Percentiles rank a stretch among this genome's conserved stretches.
These are phyloP conservation scores for Myotis lucifugus DNA, from an alignment of 2,113 vertebrate species.

Conservation along the genomic window DNA sequence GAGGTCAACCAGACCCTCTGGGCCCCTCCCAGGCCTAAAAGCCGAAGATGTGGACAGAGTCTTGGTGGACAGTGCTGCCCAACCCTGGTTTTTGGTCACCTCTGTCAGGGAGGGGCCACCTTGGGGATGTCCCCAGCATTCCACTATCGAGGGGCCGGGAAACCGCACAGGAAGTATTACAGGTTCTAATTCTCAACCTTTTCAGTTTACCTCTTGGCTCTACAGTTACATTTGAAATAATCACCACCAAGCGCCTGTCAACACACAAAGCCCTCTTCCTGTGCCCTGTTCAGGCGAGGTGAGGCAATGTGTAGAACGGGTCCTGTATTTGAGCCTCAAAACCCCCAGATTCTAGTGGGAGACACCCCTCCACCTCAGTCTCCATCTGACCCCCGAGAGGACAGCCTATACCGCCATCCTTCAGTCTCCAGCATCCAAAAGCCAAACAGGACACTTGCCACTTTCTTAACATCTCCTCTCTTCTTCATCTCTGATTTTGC, in stretches of 20 bases:
- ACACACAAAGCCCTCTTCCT: neutral
- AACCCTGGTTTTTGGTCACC: neutral
- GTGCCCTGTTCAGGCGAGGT: neutral
- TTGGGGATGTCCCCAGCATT: no score
- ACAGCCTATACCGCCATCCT: neutral
- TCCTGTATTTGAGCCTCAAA: neutral
- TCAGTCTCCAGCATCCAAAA: neutral
- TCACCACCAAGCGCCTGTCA: neutral
- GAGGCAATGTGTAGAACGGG: neutral
- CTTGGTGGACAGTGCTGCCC: neutral
- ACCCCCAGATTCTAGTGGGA: neutral
- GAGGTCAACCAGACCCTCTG: neutral
- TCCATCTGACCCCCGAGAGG: neutral
- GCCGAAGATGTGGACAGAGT: neutral
- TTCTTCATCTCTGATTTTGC: neutral
- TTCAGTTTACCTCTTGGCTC: neutral
- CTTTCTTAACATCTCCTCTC: neutral
- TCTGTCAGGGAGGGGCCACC: neutral
- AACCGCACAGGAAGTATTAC: neutral
- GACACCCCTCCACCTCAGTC: neutral
- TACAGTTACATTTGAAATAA: neutral
- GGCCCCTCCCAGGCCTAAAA: neutral
- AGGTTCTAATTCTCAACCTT: neutral
- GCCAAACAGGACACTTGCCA: neutral
- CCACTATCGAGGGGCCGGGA: neutral